Conservation (phyloP, 2,797 vertebrate genomes). For the Anguilla marmorata region DNA sequence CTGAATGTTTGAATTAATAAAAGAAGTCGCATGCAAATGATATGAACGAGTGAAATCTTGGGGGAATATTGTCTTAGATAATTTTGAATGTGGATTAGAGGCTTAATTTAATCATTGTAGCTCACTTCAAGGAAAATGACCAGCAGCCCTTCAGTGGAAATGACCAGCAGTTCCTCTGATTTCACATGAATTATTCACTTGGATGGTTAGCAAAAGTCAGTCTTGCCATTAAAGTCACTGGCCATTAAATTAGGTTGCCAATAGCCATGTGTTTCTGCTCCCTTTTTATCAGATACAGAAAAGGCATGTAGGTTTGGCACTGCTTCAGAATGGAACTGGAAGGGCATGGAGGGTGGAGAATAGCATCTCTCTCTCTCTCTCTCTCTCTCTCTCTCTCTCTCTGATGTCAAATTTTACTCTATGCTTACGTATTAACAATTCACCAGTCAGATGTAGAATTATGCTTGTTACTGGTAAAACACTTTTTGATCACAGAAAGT, state of each 20-base stretch:
- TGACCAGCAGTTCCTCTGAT: slow-evolving; percentile 14
- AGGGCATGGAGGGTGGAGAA: neutral
- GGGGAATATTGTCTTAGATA: neutral
- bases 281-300: neutral
- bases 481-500: too few relatives aligned
- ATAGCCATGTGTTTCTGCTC: neutral
- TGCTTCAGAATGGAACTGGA: neutral
- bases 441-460: too few relatives aligned
- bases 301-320: neutral
- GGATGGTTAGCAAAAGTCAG: neutral
- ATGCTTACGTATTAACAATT: too few relatives aligned
- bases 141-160: slow-evolving; percentile 4
- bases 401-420: too few relatives aligned
- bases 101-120: slow-evolving; percentile 20
- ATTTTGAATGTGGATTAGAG: slow-evolving; percentile 21
- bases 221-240: neutral
- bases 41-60: neutral
- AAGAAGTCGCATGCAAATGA: neutral
- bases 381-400: too few relatives aligned
- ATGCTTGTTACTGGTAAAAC: too few relatives aligned
- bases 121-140: slow-evolving; percentile 5
- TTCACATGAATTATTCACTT: slow-evolving; percentile 31
- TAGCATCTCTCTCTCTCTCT: too few relatives aligned
- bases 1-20: neutral
- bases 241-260: slow-evolving; percentile 2